Percentiles rank a stretch among this genome's conserved stretches.
Conservation (phyloP, 2,797 vertebrate genomes). For the Choloepus didactylus region DNA sequence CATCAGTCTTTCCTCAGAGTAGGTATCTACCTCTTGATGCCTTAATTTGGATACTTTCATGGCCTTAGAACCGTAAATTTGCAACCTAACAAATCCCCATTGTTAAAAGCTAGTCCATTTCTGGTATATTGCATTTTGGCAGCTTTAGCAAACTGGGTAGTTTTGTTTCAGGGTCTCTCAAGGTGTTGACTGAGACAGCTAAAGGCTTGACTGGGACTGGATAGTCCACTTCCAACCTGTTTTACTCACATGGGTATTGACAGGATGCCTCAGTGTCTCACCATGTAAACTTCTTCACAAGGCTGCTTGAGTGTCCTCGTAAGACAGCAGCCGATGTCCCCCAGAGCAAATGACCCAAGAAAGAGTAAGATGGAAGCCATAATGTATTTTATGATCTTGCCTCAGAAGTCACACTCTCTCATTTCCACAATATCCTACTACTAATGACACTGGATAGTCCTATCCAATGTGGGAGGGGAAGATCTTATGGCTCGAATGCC, state of each 20-base stretch:
- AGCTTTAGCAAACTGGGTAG: not conserved
- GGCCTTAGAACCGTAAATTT: no score
- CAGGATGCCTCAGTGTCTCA: not conserved
- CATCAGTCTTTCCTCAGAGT: no score
- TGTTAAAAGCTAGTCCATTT: no score
- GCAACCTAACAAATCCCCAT: no score
- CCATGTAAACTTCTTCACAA: not conserved
- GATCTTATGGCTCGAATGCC: not conserved
- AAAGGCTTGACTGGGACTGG: not conserved
- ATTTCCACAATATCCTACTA: not conserved
- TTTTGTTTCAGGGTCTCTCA: not conserved
- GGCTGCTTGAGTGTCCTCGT: not conserved
- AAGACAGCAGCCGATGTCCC: not conserved
- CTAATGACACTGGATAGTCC: not conserved
- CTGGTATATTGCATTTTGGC: no score
- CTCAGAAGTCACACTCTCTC: not conserved
- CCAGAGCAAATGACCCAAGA: not conserved
- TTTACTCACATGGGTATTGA: no score
- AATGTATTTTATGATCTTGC: not conserved
- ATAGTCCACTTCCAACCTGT: not conserved
- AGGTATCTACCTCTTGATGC: no score
- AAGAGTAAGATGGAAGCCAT: not conserved
- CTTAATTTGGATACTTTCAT: no score
- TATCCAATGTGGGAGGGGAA: not conserved
- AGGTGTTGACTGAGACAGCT: not conserved